phyloP scores from a whole-genome alignment of 2,888 invertebrate genomes.

The Leucophora obtusa region DNA sequence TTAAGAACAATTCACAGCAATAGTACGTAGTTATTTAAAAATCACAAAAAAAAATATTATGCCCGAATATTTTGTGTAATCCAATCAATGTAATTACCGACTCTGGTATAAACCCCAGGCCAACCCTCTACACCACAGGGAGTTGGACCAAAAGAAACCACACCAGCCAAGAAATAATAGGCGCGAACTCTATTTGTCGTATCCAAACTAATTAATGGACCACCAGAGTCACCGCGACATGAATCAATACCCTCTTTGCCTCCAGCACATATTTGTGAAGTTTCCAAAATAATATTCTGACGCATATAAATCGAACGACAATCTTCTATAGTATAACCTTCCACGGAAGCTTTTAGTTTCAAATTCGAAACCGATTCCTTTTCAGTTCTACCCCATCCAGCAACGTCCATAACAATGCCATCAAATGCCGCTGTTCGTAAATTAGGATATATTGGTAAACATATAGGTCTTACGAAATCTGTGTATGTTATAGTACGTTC shows the following conservation, averaged over 20 bases:
- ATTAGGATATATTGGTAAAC: constrained; percentile 79
- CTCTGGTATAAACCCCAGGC: constrained; percentile 84
- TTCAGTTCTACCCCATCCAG: constrained; percentile 85
- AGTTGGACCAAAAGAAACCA: constrained; percentile 83
- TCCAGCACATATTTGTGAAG: constrained; percentile 82
- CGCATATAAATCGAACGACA: constrained; percentile 81
- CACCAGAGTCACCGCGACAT: constrained; percentile 83
- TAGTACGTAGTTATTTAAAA: too few species aligned
- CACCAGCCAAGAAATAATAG: constrained; percentile 81
- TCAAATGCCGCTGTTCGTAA: constrained; percentile 76
- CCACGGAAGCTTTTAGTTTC: constrained; percentile 80
- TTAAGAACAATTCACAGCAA: constrained; percentile 22
- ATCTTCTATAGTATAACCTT: constrained; percentile 78
- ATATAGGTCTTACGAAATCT: constrained; percentile 82
- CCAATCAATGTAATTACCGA: constrained; percentile 81
- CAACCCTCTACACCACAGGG: constrained; percentile 81
- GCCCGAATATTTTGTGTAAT: constrained; percentile 77
- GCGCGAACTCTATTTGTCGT: constrained; percentile 73
- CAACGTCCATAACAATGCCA: constrained; percentile 80
- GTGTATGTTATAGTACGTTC: constrained; percentile 80
- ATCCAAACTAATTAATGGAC: constrained; percentile 81
- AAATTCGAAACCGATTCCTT: constrained; percentile 76
- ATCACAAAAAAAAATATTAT: constrained; percentile 67
- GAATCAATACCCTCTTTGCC: constrained; percentile 80
- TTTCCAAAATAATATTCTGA: constrained; percentile 78